Percentiles rank a stretch among this genome's conserved stretches.
phyloP scores from a whole-genome alignment of 2,888 invertebrate species.

The Sesia bembeciformis region DNA sequence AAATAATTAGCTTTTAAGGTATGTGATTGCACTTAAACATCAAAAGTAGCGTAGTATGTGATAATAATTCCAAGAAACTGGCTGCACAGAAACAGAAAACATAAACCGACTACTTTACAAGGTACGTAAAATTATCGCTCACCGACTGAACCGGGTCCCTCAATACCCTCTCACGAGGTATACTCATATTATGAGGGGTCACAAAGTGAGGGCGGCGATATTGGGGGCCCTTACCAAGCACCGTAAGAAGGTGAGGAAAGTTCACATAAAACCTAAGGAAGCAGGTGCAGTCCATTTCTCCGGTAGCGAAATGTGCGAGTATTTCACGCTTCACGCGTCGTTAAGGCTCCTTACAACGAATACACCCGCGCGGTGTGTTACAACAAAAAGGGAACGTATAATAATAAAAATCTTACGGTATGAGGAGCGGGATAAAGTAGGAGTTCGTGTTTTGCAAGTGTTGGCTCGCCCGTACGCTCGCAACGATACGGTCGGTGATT shows the following conservation, averaged over 20 bases:
- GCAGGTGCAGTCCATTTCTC: conserved; percentile 72
- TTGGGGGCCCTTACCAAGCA: conserved; percentile 62
- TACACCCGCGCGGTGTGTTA: conserved; percentile 34
- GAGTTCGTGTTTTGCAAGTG: conserved; percentile 30
- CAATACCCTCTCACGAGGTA: conserved; percentile 69
- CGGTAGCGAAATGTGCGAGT: conserved; percentile 64
- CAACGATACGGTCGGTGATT: background rate
- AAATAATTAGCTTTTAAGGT: too few species aligned
- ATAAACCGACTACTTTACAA: background rate
- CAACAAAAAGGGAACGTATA: conserved; percentile 56
- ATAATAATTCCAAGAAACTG: too few species aligned
- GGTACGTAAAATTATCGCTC: conserved; percentile 3
- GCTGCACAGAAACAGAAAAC: too few species aligned
- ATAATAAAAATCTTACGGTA: conserved; percentile 64
- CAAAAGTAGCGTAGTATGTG: too few species aligned
- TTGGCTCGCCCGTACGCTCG: background rate
- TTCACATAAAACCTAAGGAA: conserved; percentile 72
- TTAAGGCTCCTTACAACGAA: conserved; percentile 50
- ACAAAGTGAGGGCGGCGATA: conserved; percentile 69
- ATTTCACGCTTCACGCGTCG: conserved; percentile 67
- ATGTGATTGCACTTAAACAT: too few species aligned
- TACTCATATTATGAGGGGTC: conserved; percentile 70
- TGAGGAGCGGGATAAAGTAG: conserved; percentile 37
- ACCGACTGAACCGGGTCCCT: conserved; percentile 36
- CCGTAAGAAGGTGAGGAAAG: conserved; percentile 68